Percentiles rank a stretch among this genome's conserved stretches.
Evolutionary conservation across 2,797 vertebrate genomes (phyloP).

Genomic region (Varecia variegata): DNA sequence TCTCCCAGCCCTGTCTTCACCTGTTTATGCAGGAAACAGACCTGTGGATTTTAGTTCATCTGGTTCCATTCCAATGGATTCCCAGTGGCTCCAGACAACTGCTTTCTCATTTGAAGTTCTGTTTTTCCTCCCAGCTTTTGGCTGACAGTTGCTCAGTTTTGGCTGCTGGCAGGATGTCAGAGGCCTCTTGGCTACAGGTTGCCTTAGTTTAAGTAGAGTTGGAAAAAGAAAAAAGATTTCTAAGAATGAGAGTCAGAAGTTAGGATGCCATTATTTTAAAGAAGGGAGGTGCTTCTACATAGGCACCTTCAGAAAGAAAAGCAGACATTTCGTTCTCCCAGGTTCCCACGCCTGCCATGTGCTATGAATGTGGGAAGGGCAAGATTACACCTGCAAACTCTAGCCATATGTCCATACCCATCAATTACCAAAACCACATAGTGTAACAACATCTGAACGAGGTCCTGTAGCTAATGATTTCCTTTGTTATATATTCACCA

Average conservation of each 20-base stretch:
- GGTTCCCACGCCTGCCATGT: not conserved
- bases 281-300: not conserved
- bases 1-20: slow-evolving; percentile 68
- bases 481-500: not conserved
- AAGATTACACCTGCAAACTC: not conserved
- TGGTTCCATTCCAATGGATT: slow-evolving; percentile 53
- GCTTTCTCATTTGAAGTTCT: slow-evolving; percentile 68
- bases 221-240: not conserved
- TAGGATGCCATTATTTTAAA: not conserved
- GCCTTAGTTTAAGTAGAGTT: not conserved
- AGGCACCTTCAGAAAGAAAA: not conserved
- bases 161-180: slow-evolving; percentile 31
- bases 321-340: not conserved
- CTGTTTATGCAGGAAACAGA: slow-evolving; percentile 74
- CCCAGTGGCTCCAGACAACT: slow-evolving; percentile 68
- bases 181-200: slow-evolving; percentile 40
- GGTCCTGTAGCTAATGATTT: slow-evolving; percentile 40
- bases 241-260: slow-evolving; percentile 21
- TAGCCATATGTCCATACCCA: not conserved
- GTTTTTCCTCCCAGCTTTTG: slow-evolving; percentile 45
- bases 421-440: slow-evolving; percentile 28
- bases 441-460: slow-evolving; percentile 4
- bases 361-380: not conserved
- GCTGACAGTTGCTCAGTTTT: slow-evolving; percentile 59
- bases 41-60: slow-evolving; percentile 66